These are phyloP conservation scores for Haliclona indistincta DNA, from an alignment of 37 sponge, comb jelly and placozoan genomes.

Conservation along the genomic window DNA sequence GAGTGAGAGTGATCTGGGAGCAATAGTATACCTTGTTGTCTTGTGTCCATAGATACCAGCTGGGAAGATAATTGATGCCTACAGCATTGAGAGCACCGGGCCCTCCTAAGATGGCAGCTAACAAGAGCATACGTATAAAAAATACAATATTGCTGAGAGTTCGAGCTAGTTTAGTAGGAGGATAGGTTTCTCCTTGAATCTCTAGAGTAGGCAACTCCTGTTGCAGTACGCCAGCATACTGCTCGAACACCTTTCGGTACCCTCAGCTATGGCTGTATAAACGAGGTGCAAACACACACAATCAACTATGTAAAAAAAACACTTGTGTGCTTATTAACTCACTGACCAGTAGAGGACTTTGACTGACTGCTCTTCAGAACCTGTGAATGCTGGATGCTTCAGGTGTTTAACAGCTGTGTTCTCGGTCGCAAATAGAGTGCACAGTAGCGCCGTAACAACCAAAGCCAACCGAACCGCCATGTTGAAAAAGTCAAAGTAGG, in stretches of 20 bases:
- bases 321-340: background rate
- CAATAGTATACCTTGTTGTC: slow-evolving; percentile 74
- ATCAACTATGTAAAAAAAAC: background rate
- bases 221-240: slow-evolving; percentile 66
- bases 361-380: background rate
- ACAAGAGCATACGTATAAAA: slow-evolving; percentile 32
- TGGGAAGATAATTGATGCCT: slow-evolving; percentile 60
- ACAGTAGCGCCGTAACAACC: no score
- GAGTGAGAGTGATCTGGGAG: background rate
- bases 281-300: background rate
- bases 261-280: slow-evolving; percentile 79
- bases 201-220: slow-evolving; percentile 71
- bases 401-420: background rate
- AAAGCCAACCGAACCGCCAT: no score
- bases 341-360: slow-evolving; percentile 28
- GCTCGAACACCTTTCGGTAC: slow-evolving; percentile 89
- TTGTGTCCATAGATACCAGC: slow-evolving; percentile 69
- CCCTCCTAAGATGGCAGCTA: slow-evolving; percentile 42
- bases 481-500: no score
- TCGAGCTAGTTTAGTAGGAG: slow-evolving; percentile 60
- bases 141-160: slow-evolving; percentile 50
- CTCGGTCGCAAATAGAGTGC: no score
- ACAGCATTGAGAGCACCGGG: slow-evolving; percentile 41
- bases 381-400: background rate
- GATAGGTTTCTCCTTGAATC: slow-evolving; percentile 80